A percentile compares a stretch with the other conserved stretches of the same genome.
These are phyloP conservation scores for Orchestes rusci DNA, from an alignment of 2,888 invertebrate species.

Conservation along the genomic window DNA sequence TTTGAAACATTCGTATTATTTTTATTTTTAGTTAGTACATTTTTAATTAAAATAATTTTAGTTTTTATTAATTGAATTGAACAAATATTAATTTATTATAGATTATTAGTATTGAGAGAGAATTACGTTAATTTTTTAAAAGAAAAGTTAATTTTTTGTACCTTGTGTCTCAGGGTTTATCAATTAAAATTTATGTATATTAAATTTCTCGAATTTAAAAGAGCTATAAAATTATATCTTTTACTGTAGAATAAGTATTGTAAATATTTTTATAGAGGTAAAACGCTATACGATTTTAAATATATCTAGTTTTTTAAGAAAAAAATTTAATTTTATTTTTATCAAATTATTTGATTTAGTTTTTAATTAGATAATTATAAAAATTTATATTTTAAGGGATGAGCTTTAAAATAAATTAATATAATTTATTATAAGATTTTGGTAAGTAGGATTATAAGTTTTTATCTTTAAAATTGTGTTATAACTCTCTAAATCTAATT, in stretches of 20 bases:
- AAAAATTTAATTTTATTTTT: slow-evolving; percentile 12
- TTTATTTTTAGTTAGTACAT: slow-evolving; percentile 27
- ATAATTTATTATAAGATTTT: slow-evolving; percentile 15
- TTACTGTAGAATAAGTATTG: slow-evolving; percentile 57
- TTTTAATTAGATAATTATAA: slow-evolving; percentile 46
- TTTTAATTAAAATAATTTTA: slow-evolving; percentile 20
- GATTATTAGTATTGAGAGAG: slow-evolving; percentile 51
- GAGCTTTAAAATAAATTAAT: slow-evolving; percentile 18
- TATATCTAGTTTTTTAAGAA: slow-evolving; percentile 56
- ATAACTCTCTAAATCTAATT: slow-evolving; percentile 16
- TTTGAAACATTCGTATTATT: slow-evolving; percentile 42
- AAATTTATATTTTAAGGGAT: slow-evolving; percentile 16
- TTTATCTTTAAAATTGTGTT: slow-evolving; percentile 46
- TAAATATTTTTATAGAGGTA: slow-evolving; percentile 53
- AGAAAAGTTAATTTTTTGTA: slow-evolving; percentile 56
- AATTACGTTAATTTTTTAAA: slow-evolving; percentile 43
- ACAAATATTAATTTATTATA: slow-evolving; percentile 51
- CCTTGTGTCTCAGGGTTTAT: slow-evolving; percentile 69
- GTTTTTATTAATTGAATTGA: slow-evolving; percentile 30
- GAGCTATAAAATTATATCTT: slow-evolving; percentile 52
- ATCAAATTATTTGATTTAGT: slow-evolving; percentile 33
- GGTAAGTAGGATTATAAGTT: slow-evolving; percentile 53
- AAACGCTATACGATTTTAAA: slow-evolving; percentile 60
- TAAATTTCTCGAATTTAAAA: slow-evolving; percentile 55
- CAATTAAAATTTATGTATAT: slow-evolving; percentile 39